Evolutionary conservation across 2,797 vertebrate species (phyloP).

Genomic region (Heterohyrax brucei): DNA sequence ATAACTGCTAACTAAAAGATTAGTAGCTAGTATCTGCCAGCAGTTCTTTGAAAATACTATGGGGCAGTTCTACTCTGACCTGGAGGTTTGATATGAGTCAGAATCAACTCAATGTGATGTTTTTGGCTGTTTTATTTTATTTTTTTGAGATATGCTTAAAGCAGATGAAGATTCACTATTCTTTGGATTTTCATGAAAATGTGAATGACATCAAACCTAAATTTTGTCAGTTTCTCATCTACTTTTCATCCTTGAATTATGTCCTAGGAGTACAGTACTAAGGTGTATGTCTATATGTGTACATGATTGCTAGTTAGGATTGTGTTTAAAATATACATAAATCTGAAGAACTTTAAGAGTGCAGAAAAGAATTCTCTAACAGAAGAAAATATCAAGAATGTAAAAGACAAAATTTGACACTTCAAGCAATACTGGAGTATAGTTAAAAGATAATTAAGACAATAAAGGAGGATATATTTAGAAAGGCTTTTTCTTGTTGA

Average conservation of each 20-base stretch:
- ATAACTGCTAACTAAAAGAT: too few relatives aligned
- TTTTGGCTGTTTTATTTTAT: too few relatives aligned
- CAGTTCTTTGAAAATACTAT: too few relatives aligned
- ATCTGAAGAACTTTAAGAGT: neutral
- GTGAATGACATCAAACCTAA: neutral
- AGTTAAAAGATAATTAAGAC: neutral
- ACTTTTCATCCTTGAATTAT: neutral
- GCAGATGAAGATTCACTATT: neutral
- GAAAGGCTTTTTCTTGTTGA: neutral
- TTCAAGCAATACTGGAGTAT: neutral
- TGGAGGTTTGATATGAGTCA: too few relatives aligned
- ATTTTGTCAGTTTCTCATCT: conserved; percentile 11
- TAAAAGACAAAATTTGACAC: neutral
- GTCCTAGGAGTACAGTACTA: neutral
- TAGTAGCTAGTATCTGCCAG: too few relatives aligned
- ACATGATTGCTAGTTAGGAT: neutral
- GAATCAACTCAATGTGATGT: too few relatives aligned
- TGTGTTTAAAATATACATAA: neutral
- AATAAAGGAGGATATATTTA: neutral
- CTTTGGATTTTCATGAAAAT: neutral
- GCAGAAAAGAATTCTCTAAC: neutral
- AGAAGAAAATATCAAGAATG: neutral
- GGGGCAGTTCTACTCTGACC: too few relatives aligned
- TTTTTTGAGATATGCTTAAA: neutral
- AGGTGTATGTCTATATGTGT: neutral